A percentile compares a stretch with the other conserved stretches of the same genome.
Evolutionary conservation across 2,797 vertebrate species (phyloP).

Genomic region (Silurus lanzhouensis): DNA sequence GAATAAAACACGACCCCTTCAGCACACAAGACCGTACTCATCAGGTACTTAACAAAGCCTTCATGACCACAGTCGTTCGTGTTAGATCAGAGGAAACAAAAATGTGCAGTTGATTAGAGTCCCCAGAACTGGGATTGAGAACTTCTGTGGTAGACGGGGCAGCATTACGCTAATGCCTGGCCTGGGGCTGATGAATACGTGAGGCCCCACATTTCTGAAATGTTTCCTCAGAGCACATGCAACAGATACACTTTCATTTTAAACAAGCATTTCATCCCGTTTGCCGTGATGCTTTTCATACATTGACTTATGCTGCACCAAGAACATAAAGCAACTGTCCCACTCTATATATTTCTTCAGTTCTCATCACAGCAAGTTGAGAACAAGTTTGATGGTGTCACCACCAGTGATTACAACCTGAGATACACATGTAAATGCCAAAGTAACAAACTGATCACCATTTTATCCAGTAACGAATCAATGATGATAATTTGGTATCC

Average conservation of each 20-base stretch:
- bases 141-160: slow-evolving; percentile 27
- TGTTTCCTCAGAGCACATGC: slow-evolving; percentile 17
- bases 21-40: slow-evolving; percentile 13
- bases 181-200: slow-evolving; percentile 18
- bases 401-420: not conserved
- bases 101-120: slow-evolving; percentile 24
- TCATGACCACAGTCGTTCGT: not conserved
- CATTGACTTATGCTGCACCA: not conserved
- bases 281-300: not conserved
- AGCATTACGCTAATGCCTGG: slow-evolving; percentile 25
- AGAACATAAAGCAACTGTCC: not conserved
- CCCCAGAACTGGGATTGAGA: slow-evolving; percentile 12
- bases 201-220: slow-evolving; percentile 33
- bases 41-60: slow-evolving; percentile 9
- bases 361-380: not conserved
- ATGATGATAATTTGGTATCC: not conserved
- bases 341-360: not conserved
- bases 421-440: not conserved
- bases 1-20: slow-evolving; percentile 9
- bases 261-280: slow-evolving; percentile 8
- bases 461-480: not conserved
- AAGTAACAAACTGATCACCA: not conserved
- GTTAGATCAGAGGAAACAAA: slow-evolving; percentile 9
- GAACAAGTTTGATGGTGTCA: not conserved
- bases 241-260: slow-evolving; percentile 1